phyloP scores from a whole-genome alignment of 2,888 invertebrate genomes.

The Idaea dimidiata region DNA sequence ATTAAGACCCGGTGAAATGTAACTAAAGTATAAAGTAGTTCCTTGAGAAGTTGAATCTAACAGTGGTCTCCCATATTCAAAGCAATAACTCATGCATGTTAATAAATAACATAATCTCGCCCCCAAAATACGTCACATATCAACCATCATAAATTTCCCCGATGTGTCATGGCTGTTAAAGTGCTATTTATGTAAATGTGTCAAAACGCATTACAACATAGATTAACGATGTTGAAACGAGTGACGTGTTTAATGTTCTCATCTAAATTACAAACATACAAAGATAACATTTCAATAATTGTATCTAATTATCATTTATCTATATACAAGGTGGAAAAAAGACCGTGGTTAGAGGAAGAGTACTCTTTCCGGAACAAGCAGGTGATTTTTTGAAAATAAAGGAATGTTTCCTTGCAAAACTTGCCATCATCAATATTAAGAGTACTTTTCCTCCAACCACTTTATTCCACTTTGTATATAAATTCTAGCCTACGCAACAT shows the following conservation, averaged over 20 bases:
- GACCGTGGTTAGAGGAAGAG: too few relatives aligned
- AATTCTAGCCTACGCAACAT: too few relatives aligned
- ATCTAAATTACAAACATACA: not conserved
- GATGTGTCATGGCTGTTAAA: conserved; percentile 41
- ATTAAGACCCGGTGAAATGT: too few relatives aligned
- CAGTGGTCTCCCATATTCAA: conserved; percentile 10
- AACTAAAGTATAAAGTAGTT: not conserved
- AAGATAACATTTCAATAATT: not conserved
- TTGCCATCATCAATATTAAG: too few relatives aligned
- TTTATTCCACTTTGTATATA: too few relatives aligned
- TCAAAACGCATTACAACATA: conserved; percentile 49
- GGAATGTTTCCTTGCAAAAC: too few relatives aligned
- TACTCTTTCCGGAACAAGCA: too few relatives aligned
- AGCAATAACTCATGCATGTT: conserved; percentile 27
- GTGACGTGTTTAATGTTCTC: conserved; percentile 20
- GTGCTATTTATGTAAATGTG: conserved; percentile 55
- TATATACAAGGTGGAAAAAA: too few relatives aligned
- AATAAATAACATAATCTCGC: conserved; percentile 33
- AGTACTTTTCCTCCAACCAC: too few relatives aligned
- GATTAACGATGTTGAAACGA: conserved; percentile 53
- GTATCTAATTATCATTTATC: conserved; percentile 1
- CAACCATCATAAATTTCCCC: conserved; percentile 34
- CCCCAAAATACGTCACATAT: conserved; percentile 35
- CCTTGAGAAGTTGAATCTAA: not conserved
- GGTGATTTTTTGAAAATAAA: too few relatives aligned